Evolutionary conservation across 2,888 invertebrate genomes (phyloP), one percentile per base, ranked within the genome.

Genomic region (Gibbula magus): DNA sequence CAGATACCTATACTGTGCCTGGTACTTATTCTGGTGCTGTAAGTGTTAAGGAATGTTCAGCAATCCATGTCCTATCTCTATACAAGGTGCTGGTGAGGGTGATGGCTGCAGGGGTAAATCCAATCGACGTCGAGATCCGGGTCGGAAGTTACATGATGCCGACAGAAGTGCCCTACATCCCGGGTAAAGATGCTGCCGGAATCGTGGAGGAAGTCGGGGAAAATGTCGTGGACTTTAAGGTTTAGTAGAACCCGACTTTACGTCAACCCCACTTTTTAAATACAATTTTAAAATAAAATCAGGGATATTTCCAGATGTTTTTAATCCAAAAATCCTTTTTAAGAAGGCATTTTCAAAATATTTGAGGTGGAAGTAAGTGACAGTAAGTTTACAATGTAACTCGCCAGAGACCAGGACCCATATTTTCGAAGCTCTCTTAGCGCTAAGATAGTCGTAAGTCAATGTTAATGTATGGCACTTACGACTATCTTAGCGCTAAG

Each of bases 71-170:
- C 16, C 4, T 8, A 35, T 13, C 32, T 45, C 4, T 54, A 79
- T 82, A 81, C n/a, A 83, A 94, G 94, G 92, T 94, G n/a, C 88
- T 94, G 83, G 91, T 95, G 10, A 91, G 93, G 82, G 93, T 94
- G 0, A 84, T 90, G 52, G 91, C 93, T 7, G 92, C 93, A 73
- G 94, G 94, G 32, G 93, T 95, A 0, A 95, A 95, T 85, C 95
- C 95, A 4, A 94, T 94, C 3, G 95, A 95, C 81, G 94, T 94
- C 0, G 94, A 94, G 86, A 93, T 94, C 73, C 89, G 94, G 25
- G 86, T 91, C 52, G 95, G 95, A 16, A 88, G 88, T 0, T 83
- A 84, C 45, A 80, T 78, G 8, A 45, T 10, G 13, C 45, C 45
- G 45, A 67, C 66, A 0, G 93, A 93, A 83, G 89, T 94, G 51